Evolutionary conservation across 2,797 vertebrate species (phyloP), one percentile per base, ranked within the genome.

Genomic region (Falco cherrug): DNA sequence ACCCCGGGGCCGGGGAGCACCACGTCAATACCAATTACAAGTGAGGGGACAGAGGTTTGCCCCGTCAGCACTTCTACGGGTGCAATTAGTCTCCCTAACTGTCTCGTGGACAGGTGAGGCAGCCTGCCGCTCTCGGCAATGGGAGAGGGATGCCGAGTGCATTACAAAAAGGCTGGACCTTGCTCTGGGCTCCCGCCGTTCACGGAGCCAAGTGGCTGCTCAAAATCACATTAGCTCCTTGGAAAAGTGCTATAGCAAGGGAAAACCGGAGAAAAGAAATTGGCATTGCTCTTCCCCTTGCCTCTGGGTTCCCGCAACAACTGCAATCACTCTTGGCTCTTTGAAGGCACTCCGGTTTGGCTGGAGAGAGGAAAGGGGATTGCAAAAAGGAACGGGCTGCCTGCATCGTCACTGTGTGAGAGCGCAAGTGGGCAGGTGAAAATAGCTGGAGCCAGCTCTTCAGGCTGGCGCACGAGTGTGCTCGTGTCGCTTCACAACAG

Each of bases 11-110:
- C 13, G 15, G 21, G 54, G 68, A 77, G 60, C 10, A 63, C 35
- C 45, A 21, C 14, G 19, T 89, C 87, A 65, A 91, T 87, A 84
- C 67, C 94, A 96, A 92, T 94, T 93, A 89, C 64, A 78, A 79
- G 78, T 1, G 5, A 43, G 45, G 47, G 86, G 78, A 87, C 60
- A 50, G 59, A 69, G 37, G 14, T 60, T 69, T 89, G 67, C 78
- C 47, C 67, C 0, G 1, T 95, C 93, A 96, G 95, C 94, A 87
- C 47, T 84, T 89, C 64, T 29, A 24, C 0, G 1, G 13, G 54
- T 1, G 21, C 78, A 89, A 77, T 96, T 79, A 89, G 81, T 74
- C 74, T 90, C 83, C 73, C 45, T 56, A 81, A 68, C 37, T 47
- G 50, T 53, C 76, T 75, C 11, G 50, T 41, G 59, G 59, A 53